Percentiles rank a stretch among this genome's conserved stretches.
Evolutionary conservation across 1,140 invertebrate species (phyloP).

Genomic region (Atopsyche davidsoni): DNA sequence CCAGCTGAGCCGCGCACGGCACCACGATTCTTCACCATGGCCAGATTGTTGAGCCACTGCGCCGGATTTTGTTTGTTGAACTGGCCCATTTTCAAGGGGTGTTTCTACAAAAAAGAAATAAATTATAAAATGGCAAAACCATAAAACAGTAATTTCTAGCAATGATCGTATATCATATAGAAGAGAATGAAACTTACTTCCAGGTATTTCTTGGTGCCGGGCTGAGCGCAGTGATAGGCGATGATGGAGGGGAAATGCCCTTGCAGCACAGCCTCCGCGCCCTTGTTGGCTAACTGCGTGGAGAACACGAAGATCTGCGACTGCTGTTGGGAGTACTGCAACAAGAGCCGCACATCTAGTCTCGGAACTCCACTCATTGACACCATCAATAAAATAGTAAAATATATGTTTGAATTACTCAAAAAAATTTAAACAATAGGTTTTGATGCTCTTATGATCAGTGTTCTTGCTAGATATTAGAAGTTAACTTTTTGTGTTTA

Average conservation of each 20-base stretch:
- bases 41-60: conserved; percentile 75
- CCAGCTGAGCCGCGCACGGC: conserved; percentile 46
- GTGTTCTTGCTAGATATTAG: too few relatives aligned
- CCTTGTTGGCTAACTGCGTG: conserved; percentile 88
- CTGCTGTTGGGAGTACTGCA: conserved; percentile 89
- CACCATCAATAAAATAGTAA: background rate
- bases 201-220: conserved; percentile 89
- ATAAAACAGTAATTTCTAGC: background rate
- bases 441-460: too few relatives aligned
- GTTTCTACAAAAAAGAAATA: conserved; percentile 56
- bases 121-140: background rate
- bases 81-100: conserved; percentile 82
- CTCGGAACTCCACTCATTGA: background rate
- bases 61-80: conserved; percentile 75
- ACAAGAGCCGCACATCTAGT: conserved; percentile 21
- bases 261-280: conserved; percentile 83
- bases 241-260: conserved; percentile 89
- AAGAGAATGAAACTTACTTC: conserved; percentile 56
- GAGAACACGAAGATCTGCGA: conserved; percentile 98
- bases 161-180: background rate
- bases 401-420: too few relatives aligned
- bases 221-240: conserved; percentile 91
- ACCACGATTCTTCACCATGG: conserved; percentile 66
- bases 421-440: too few relatives aligned
- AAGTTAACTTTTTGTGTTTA: too few relatives aligned